These are phyloP conservation scores for Latrodectus elegans DNA, from an alignment of 2,888 invertebrate species.

Conservation along the genomic window DNA sequence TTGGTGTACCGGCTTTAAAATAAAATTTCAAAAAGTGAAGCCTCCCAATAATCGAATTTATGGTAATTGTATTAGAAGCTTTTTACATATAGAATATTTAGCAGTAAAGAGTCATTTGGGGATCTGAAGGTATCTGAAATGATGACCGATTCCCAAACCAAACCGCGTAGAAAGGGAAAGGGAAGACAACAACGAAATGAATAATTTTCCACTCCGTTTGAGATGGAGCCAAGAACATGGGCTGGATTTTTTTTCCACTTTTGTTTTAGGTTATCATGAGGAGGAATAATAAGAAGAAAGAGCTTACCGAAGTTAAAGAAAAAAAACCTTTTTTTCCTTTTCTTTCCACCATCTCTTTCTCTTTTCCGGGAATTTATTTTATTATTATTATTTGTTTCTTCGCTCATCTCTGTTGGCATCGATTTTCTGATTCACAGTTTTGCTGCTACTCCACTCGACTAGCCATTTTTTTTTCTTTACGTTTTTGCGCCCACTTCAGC, in stretches of 20 bases:
- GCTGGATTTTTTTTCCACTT: slow-evolving; percentile 16
- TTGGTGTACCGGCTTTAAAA: too few relatives aligned
- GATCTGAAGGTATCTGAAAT: neutral
- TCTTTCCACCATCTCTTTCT: slow-evolving; percentile 10
- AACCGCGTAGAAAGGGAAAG: neutral
- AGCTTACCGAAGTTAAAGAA: slow-evolving; percentile 11
- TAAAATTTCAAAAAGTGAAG: neutral
- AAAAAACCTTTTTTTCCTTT: neutral
- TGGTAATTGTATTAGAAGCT: slow-evolving; percentile 44
- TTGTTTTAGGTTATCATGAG: slow-evolving; percentile 28
- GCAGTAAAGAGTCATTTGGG: slow-evolving; percentile 16
- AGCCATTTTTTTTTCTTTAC: neutral
- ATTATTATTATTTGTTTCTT: slow-evolving; percentile 30
- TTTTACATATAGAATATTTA: slow-evolving; percentile 27
- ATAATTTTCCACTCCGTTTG: slow-evolving; percentile 45
- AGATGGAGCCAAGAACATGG: slow-evolving; percentile 38
- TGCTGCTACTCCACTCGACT: neutral
- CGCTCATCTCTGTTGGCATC: slow-evolving; percentile 6
- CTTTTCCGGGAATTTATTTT: slow-evolving; percentile 10
- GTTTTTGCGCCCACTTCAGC: neutral
- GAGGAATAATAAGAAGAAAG: slow-evolving; percentile 5
- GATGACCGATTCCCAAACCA: neutral
- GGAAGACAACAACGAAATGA: slow-evolving; percentile 23
- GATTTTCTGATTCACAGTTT: slow-evolving; percentile 37
- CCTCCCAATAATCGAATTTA: slow-evolving; percentile 43